Evolutionary conservation across 1,140 invertebrate genomes (phyloP), one percentile per base, ranked within the genome.

Genomic region (Eriosoma lanigerum): DNA sequence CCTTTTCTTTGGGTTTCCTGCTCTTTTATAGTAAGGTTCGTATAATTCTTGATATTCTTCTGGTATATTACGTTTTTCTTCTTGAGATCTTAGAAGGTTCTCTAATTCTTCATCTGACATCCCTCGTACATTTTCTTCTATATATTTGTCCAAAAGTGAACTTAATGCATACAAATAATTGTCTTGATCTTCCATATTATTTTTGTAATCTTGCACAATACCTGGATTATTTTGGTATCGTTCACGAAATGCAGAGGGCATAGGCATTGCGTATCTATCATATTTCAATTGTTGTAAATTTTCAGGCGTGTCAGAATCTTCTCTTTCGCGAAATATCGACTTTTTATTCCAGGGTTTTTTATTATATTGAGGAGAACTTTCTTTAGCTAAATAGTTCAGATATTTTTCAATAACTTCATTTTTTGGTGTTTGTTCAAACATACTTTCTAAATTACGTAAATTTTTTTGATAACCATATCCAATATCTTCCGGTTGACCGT

Each of bases 401-500:
- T 62, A 46, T 29, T 78, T 62, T 26, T 48, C 75, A 62, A n/a
- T 21, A 38, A 78, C 8, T n/a, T 48, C 75, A 12, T 60, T 24
- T 78, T 78, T 48, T 1, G 58, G n/a, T 26, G 48, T 62, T 21
- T 60, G 56, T 46, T 62, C 75, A n/a, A 62, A 78, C 17, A 62
- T 46, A 60, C 48, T 78, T 48, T 62, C 75, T 29, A 62, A 62
- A 62, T 78, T 78, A 46, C 38, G 60, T 48, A 78, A 50, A 8
- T 78, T 78, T 75, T 84, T 84, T 44, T 84, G 83, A 68, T 83
- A 84, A 48, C 83, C 83, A 70, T 84, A 84, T 13, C 83, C 83
- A 29, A 84, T 84, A 48, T 84, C 82, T 82, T 84, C 83, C 19
- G 83, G 83, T 75, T 84, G 83, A 13, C 83, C 83, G 60, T 83